These are phyloP conservation scores for Leucosticte australis DNA, from an alignment of 2,113 vertebrate genomes.

Conservation along the genomic window DNA sequence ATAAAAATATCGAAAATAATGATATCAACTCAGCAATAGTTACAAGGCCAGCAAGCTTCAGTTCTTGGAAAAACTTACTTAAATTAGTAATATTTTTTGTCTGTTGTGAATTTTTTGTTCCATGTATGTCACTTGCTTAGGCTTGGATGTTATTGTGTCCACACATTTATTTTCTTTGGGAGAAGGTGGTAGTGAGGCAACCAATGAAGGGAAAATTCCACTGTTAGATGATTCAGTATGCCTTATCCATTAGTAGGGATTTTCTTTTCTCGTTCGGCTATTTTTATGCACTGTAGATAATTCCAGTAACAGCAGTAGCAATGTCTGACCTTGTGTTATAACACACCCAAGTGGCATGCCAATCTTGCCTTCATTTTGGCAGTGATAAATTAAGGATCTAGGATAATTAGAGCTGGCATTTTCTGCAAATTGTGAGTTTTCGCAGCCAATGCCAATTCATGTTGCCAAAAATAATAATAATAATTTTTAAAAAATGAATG, in stretches of 20 bases:
- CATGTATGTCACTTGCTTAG: background rate
- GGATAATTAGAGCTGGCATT: conserved; percentile 31
- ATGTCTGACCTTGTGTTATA: conserved; percentile 25
- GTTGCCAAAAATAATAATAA: background rate
- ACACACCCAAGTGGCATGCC: conserved; percentile 1
- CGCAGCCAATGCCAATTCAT: background rate
- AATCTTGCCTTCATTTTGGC: conserved; percentile 29
- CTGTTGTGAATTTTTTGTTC: background rate
- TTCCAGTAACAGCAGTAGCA: conserved; percentile 7
- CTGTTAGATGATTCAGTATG: background rate
- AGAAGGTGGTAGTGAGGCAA: background rate
- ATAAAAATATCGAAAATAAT: background rate
- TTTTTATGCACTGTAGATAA: background rate
- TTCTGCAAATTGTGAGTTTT: conserved; percentile 3
- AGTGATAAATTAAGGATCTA: background rate
- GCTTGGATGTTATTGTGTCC: background rate
- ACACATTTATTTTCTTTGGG: background rate
- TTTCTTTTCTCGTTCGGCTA: conserved; percentile 9
- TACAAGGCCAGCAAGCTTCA: background rate
- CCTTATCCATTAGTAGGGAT: background rate
- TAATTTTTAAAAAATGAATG: background rate
- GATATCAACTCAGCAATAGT: background rate
- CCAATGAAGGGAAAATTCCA: background rate
- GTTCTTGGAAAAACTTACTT: background rate
- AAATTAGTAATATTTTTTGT: background rate